Conservation (phyloP, 1,140 invertebrate genomes). For the Gonioctena quinquepunctata region DNA sequence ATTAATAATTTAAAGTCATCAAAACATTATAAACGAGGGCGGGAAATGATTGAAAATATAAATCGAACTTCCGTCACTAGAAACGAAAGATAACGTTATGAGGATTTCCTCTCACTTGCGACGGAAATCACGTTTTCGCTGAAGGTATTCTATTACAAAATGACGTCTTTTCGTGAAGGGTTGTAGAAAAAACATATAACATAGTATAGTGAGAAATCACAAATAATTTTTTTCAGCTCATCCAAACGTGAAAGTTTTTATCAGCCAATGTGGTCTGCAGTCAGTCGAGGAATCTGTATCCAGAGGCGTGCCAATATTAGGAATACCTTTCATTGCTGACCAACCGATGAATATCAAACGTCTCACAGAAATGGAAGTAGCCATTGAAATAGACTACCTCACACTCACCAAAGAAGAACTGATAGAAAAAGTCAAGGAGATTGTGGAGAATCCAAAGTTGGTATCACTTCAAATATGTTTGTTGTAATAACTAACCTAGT, state of each 20-base stretch:
- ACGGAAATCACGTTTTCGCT: too few species aligned
- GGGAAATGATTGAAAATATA: too few species aligned
- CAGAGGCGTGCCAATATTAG: conserved; percentile 59
- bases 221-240: conserved; percentile 49
- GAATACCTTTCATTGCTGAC: conserved; percentile 55
- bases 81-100: too few species aligned
- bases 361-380: conserved; percentile 37
- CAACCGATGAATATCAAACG: conserved; percentile 48
- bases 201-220: background rate
- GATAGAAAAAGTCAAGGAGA: conserved; percentile 23
- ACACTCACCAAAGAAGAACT: conserved; percentile 34
- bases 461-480: too few species aligned
- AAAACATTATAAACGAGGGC: too few species aligned
- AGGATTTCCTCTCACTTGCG: too few species aligned
- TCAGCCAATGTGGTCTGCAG: conserved; percentile 60
- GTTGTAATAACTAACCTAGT: too few species aligned
- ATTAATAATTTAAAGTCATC: too few species aligned
- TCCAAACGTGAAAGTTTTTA: conserved; percentile 53
- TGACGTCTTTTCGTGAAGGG: too few species aligned
- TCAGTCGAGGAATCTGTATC: conserved; percentile 59
- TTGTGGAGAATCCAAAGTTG: conserved; percentile 31
- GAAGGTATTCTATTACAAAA: too few species aligned
- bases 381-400: conserved; percentile 33
- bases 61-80: too few species aligned
- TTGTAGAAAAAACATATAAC: too few species aligned